These are phyloP conservation scores for Volucella zonaria DNA, from an alignment of 2,888 invertebrate genomes.

Conservation along the genomic window DNA sequence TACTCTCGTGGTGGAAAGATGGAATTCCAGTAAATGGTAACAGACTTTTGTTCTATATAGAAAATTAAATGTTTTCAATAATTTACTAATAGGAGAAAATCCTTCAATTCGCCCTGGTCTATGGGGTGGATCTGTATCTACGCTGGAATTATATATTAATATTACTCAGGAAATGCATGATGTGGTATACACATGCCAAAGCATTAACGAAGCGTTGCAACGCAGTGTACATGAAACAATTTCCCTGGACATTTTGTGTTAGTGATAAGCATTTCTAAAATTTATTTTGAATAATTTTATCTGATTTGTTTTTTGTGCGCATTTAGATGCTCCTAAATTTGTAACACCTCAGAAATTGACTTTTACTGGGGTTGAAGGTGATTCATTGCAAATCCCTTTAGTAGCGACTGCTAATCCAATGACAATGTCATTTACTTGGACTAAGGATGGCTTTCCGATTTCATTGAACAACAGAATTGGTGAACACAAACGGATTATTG, in stretches of 20 bases:
- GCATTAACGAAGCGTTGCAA: slow-evolving; percentile 80
- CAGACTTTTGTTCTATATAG: slow-evolving; percentile 35
- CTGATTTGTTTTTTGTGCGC: slow-evolving; percentile 3
- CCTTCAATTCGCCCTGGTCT: slow-evolving; percentile 80
- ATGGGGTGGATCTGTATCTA: slow-evolving; percentile 81
- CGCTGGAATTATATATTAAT: slow-evolving; percentile 79
- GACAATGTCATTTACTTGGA: slow-evolving; percentile 81
- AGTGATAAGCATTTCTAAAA: slow-evolving; percentile 73
- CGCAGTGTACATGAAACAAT: slow-evolving; percentile 80
- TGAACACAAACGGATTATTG: slow-evolving; percentile 78
- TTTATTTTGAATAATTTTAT: slow-evolving; percentile 29
- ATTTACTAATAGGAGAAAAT: slow-evolving; percentile 74
- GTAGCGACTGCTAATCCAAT: slow-evolving; percentile 80
- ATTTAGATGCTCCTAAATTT: slow-evolving; percentile 80
- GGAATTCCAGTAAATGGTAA: slow-evolving; percentile 80
- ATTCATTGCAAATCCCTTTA: slow-evolving; percentile 79
- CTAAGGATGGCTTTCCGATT: slow-evolving; percentile 80
- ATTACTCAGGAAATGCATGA: slow-evolving; percentile 81
- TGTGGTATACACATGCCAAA: slow-evolving; percentile 80
- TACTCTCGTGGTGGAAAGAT: slow-evolving; percentile 81
- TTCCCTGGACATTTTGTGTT: slow-evolving; percentile 80
- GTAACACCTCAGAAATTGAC: slow-evolving; percentile 77
- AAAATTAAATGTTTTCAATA: too few relatives aligned
- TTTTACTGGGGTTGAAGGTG: slow-evolving; percentile 80
- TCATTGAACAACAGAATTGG: slow-evolving; percentile 76